phyloP scores from a whole-genome alignment of 2,113 vertebrate genomes.

The Chlorodrepanis virens region DNA sequence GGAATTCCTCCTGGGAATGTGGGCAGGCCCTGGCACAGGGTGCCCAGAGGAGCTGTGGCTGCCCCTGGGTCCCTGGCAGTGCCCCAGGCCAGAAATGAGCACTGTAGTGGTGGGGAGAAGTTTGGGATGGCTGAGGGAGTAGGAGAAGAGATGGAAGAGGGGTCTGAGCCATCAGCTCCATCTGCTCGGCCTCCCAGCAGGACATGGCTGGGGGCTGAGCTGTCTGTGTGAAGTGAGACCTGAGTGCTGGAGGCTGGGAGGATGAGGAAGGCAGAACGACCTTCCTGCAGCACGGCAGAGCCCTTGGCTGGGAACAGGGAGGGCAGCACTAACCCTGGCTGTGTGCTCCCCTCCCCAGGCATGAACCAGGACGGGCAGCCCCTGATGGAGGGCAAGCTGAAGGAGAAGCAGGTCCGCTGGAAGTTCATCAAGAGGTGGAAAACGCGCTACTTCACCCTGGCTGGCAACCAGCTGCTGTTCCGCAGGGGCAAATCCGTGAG shows the following conservation, averaged over 20 bases:
- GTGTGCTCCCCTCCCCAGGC: constrained; percentile 68
- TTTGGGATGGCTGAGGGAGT: background rate
- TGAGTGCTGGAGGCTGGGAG: background rate
- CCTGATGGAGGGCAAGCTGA: constrained; percentile 93
- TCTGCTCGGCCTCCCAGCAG: background rate
- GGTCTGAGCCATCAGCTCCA: background rate
- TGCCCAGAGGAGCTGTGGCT: background rate
- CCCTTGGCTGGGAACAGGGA: background rate
- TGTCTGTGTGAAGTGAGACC: background rate
- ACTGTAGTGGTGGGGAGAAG: background rate
- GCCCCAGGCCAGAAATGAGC: background rate
- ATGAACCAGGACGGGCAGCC: constrained; percentile 93
- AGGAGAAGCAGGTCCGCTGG: constrained; percentile 97
- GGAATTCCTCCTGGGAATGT: background rate
- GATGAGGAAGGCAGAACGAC: background rate
- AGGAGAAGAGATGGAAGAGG: background rate
- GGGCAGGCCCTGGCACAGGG: background rate
- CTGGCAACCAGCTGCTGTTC: constrained; percentile 94
- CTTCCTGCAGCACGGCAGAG: background rate
- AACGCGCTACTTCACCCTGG: constrained; percentile 94
- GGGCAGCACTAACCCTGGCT: background rate
- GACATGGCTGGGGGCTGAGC: background rate
- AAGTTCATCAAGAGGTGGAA: constrained; percentile 98
- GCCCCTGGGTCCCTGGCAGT: background rate
- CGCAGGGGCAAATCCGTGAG: constrained; percentile 91